Percentiles rank a stretch among this genome's conserved stretches.
phyloP scores from a whole-genome alignment of 2,888 invertebrate genomes.

The Spialia ferax region DNA sequence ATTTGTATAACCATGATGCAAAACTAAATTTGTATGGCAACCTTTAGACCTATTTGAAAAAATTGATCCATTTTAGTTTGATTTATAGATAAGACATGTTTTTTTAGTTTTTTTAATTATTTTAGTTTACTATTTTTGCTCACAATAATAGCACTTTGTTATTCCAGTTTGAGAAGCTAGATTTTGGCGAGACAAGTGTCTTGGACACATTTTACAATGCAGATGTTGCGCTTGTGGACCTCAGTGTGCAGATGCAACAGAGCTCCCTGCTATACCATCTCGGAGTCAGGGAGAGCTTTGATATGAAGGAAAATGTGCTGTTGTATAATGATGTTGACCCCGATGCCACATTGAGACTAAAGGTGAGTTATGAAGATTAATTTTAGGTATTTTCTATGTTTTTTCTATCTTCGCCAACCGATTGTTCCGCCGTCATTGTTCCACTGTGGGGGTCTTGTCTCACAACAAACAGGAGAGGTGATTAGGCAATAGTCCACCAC shows the following conservation, averaged over 20 bases:
- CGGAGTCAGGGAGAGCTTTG: constrained; percentile 98
- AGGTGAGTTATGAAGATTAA: constrained; percentile 84
- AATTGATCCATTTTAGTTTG: no score
- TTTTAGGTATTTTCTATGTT: neutral
- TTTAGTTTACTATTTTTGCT: no score
- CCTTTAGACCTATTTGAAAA: no score
- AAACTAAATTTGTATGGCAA: no score
- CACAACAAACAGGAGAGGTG: no score
- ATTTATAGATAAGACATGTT: no score
- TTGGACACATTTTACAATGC: constrained; percentile 99
- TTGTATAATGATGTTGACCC: constrained; percentile 96
- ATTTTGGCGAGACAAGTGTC: constrained; percentile 98
- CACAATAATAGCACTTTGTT: neutral
- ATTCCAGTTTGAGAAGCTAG: constrained; percentile 96
- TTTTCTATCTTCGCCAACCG: no score
- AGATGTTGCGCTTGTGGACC: constrained; percentile 98
- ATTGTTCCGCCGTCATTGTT: no score
- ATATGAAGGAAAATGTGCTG: constrained; percentile 97
- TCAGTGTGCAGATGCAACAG: constrained; percentile 96
- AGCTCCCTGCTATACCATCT: constrained; percentile 98
- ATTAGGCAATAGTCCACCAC: no score
- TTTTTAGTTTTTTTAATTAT: no score
- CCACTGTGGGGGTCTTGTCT: no score
- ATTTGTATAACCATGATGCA: no score
- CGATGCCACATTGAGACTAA: constrained; percentile 94